Evolutionary conservation across 2,797 vertebrate species (phyloP), one percentile per base, ranked within the genome.

Genomic region (Onychomys torridus): DNA sequence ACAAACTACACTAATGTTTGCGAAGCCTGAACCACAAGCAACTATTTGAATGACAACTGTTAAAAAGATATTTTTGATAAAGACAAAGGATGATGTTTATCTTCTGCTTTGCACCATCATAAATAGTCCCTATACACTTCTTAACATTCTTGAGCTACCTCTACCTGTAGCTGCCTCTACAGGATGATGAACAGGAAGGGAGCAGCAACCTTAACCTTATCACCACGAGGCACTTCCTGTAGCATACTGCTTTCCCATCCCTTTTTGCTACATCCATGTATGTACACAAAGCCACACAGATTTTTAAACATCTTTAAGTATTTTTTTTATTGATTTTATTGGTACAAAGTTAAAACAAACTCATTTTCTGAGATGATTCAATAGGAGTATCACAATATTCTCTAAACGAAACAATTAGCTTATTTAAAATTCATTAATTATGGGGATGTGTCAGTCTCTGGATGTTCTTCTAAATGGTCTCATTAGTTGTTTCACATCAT

Each of bases 141-240:
- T 57, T 85, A 57, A 46, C 40, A 73, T 96, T 86, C 91, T 27
- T 77, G 92, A 93, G 93, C n/a, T n/a, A n/a, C n/a, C n/a, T n/a
- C n/a, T n/a, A n/a, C n/a, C n/a, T n/a, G n/a, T n/a, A n/a, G n/a
- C n/a, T n/a, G n/a, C n/a, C n/a, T n/a, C n/a, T n/a, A n/a, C n/a
- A 82, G 21, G 6, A 86, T 91, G 85, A 63, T 37, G 32, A 67
- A 88, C 61, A 65, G 46, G 27, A 81, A 82, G 32, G 37, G 9
- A 25, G 73, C 29, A 89, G 57, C 4, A 85, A 40, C 23, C 25
- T 25, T 76, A 37, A 34, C 61, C 8, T 96, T 8, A 63, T 57
- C 27, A 77, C 32, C 29, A 75, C 27, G 5, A 95, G n/a, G 40
- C 65, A 78, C 61, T 90, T 89, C 79, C 27, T 76, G 2, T 55